phyloP scores from a whole-genome alignment of 1,140 invertebrate genomes.

The Caerostris darwini region DNA sequence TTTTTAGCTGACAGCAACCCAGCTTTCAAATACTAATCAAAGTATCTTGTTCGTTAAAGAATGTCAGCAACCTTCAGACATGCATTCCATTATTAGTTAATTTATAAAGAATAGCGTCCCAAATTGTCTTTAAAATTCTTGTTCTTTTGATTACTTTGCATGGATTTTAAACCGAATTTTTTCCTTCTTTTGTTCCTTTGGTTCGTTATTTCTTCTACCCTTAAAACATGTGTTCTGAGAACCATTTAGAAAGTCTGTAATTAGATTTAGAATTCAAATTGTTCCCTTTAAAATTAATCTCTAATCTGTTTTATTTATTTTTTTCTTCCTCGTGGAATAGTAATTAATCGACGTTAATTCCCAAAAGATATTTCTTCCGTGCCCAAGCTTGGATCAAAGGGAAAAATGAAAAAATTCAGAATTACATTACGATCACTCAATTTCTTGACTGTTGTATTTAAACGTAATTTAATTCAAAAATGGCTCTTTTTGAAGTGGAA shows the following conservation, averaged over 20 bases:
- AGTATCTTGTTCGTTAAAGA: constrained; percentile 75
- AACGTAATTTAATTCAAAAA: constrained; percentile 25
- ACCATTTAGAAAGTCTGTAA: constrained; percentile 64
- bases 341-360: constrained; percentile 67
- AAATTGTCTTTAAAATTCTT: constrained; percentile 72
- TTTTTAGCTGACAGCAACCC: neutral
- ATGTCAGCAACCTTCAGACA: constrained; percentile 70
- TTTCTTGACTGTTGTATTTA: neutral
- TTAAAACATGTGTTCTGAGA: constrained; percentile 59
- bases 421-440: neutral
- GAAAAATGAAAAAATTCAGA: neutral
- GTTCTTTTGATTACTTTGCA: constrained; percentile 73
- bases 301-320: neutral
- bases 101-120: constrained; percentile 68
- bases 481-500: neutral
- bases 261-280: constrained; percentile 75
- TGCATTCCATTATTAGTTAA: constrained; percentile 76
- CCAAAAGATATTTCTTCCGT: constrained; percentile 3
- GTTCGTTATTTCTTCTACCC: constrained; percentile 21
- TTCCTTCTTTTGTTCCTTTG: constrained; percentile 38
- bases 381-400: neutral
- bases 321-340: constrained; percentile 1
- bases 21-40: constrained; percentile 74
- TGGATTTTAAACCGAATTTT: constrained; percentile 67
- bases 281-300: constrained; percentile 31